These are phyloP conservation scores for Xestia ashworthii DNA, from an alignment of 2,888 invertebrate genomes.

Conservation along the genomic window DNA sequence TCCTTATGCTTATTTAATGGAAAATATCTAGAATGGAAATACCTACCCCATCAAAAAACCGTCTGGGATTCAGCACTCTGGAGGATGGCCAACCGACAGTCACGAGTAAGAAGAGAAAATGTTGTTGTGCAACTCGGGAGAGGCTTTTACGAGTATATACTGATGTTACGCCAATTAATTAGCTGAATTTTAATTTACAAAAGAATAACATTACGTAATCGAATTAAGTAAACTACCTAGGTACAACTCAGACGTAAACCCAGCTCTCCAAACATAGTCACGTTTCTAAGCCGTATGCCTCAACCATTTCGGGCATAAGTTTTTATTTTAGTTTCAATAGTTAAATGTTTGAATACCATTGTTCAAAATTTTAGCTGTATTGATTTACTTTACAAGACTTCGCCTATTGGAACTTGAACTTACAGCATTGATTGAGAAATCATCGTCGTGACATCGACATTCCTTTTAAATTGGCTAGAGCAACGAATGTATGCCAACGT, in stretches of 20 bases:
- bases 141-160: conserved; percentile 1
- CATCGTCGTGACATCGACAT: conserved; percentile 30
- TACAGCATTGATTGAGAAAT: conserved; percentile 34
- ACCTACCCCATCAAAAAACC: conserved; percentile 24
- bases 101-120: conserved; percentile 1
- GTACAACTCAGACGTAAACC: conserved; percentile 12
- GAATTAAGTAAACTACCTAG: conserved; percentile 14
- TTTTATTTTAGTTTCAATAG: conserved; percentile 32
- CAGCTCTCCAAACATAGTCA: conserved; percentile 41
- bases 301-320: conserved; percentile 20
- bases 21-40: conserved; percentile 27
- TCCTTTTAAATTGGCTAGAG: conserved; percentile 51
- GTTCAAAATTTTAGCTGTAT: conserved; percentile 9
- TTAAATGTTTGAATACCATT: conserved; percentile 23
- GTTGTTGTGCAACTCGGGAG: background rate
- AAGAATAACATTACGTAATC: conserved; percentile 18
- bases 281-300: conserved; percentile 45
- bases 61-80: conserved; percentile 24
- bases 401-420: conserved; percentile 40
- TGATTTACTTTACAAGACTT: conserved; percentile 36
- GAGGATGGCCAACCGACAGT: conserved; percentile 16
- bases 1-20: conserved; percentile 5
- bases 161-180: background rate
- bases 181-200: conserved; percentile 9
- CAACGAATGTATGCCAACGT: conserved; percentile 55